Evolutionary conservation across 2,113 vertebrate species (phyloP).

Genomic region (Tringa solitaria): DNA sequence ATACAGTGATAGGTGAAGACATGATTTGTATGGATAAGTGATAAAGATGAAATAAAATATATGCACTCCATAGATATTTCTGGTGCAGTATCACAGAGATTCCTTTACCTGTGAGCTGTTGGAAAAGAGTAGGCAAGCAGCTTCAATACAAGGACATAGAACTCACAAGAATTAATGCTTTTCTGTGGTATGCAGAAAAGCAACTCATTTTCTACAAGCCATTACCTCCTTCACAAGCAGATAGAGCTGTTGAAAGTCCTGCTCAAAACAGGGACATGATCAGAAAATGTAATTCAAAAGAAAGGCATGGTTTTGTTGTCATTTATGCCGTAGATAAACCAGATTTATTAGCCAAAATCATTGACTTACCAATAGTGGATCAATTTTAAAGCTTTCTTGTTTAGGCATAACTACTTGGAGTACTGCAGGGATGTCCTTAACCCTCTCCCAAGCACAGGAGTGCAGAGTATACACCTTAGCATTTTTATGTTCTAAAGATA

Average conservation of each 20-base stretch:
- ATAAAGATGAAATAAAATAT: not conserved
- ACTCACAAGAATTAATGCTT: not conserved
- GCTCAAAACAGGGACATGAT: not conserved
- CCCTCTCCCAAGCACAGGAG: not conserved
- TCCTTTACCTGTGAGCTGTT: not conserved
- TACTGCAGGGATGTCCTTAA: not conserved
- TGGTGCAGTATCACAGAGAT: not conserved
- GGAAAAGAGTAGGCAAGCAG: not conserved
- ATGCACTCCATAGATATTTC: not conserved
- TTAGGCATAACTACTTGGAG: not conserved
- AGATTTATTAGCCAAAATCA: not conserved
- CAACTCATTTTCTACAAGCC: not conserved
- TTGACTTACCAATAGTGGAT: not conserved
- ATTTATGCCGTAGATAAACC: not conserved
- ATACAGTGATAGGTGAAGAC: not conserved
- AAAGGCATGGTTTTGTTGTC: not conserved
- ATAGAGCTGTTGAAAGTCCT: not conserved
- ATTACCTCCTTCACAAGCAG: not conserved
- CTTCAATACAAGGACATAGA: not conserved
- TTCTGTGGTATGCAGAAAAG: not conserved
- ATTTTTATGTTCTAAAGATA: not conserved
- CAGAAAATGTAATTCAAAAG: not conserved
- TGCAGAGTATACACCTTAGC: not conserved
- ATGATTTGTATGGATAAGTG: not conserved
- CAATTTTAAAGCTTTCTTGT: not conserved